These are phyloP conservation scores for Eutolmus rufibarbis DNA, from an alignment of 2,888 invertebrate genomes.

Conservation along the genomic window DNA sequence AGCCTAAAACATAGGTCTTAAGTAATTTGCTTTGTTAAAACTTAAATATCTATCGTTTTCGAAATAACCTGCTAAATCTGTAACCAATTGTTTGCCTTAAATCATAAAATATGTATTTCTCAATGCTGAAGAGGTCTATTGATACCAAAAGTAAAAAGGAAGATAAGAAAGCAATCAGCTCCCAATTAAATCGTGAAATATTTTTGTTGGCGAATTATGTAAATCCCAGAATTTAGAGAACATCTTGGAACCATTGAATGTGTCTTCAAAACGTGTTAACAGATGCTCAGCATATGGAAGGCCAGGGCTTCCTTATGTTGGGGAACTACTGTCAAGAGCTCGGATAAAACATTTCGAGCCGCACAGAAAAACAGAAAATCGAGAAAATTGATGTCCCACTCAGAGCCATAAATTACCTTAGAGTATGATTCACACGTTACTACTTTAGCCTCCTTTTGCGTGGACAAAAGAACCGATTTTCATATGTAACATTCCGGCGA, in stretches of 20 bases:
- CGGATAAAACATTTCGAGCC: not conserved
- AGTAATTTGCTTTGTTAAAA: not conserved
- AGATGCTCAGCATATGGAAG: not conserved
- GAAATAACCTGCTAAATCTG: not conserved
- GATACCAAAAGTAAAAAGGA: not conserved
- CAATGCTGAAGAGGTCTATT: not conserved
- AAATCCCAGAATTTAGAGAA: not conserved
- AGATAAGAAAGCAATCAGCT: not conserved
- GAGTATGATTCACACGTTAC: slow-evolving; percentile 36
- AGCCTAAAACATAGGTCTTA: not conserved
- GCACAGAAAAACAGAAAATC: not conserved
- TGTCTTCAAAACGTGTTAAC: not conserved
- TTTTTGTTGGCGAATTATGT: not conserved
- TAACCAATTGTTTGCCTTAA: not conserved
- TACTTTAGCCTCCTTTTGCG: slow-evolving; percentile 18
- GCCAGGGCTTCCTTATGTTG: slow-evolving; percentile 13
- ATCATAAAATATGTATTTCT: not conserved
- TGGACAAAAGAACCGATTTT: slow-evolving; percentile 25
- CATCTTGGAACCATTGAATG: not conserved
- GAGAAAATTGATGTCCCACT: slow-evolving; percentile 24
- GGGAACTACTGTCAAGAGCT: slow-evolving; percentile 10
- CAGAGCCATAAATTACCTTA: slow-evolving; percentile 25
- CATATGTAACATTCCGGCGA: not conserved
- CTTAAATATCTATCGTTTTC: not conserved
- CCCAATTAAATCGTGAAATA: not conserved